A percentile compares a stretch with the other conserved stretches of the same genome.
phyloP scores from a whole-genome alignment of 1,140 invertebrate genomes.

The Brevipalpus yothersi region DNA sequence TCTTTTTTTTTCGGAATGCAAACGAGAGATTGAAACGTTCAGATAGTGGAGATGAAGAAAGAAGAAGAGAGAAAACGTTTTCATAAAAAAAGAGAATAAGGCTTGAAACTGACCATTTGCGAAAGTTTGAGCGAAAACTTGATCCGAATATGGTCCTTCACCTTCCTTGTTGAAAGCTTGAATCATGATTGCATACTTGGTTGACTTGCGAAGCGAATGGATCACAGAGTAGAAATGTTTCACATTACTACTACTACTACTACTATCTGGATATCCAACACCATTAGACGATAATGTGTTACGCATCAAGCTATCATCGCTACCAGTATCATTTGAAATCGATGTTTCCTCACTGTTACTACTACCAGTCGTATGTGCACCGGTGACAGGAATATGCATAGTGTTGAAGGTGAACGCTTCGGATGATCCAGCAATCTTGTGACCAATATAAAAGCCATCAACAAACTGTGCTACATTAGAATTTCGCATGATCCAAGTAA shows the following conservation, averaged over 20 bases:
- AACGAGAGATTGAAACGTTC: too few species aligned
- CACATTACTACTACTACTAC: not conserved
- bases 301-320: slow-evolving; percentile 3
- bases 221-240: slow-evolving; percentile 9
- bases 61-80: too few species aligned
- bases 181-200: slow-evolving; percentile 18
- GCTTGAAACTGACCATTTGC: slow-evolving; percentile 37
- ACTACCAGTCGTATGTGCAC: not conserved
- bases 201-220: slow-evolving; percentile 16
- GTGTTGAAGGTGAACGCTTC: slow-evolving; percentile 6
- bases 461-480: slow-evolving; percentile 1
- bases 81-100: too few species aligned
- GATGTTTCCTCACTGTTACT: slow-evolving; percentile 3
- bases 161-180: slow-evolving; percentile 23
- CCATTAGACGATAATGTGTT: not conserved
- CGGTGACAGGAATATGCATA: not conserved
- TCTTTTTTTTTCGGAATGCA: too few species aligned
- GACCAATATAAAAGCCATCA: slow-evolving; percentile 36
- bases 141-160: slow-evolving; percentile 43
- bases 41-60: too few species aligned
- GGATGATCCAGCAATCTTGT: slow-evolving; percentile 19
- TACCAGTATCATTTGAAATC: slow-evolving; percentile 2
- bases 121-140: slow-evolving; percentile 44
- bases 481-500: slow-evolving; percentile 10
- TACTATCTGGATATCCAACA: slow-evolving; percentile 5